Conservation (phyloP, 2,113 vertebrate genomes). For the Charadrius vociferus region DNA sequence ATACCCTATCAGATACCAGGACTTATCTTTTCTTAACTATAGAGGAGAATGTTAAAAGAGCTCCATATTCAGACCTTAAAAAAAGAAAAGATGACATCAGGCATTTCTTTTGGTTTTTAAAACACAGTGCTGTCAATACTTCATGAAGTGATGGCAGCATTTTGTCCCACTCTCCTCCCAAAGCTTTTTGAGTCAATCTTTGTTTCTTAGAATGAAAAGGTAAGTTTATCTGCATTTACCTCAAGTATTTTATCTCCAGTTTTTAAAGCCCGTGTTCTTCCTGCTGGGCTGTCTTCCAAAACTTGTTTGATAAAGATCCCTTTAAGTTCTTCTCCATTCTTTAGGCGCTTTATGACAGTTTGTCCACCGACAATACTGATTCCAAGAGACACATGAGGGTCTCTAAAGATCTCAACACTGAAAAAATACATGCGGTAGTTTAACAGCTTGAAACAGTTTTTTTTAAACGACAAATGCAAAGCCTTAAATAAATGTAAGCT, state of each 20-base stretch:
- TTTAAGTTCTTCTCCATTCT: slow-evolving; percentile 95
- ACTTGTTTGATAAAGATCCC: slow-evolving; percentile 99
- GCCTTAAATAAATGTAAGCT: background rate
- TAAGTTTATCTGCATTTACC: slow-evolving; percentile 75
- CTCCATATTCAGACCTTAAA: background rate
- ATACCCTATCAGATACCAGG: background rate
- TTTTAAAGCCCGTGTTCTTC: slow-evolving; percentile 84
- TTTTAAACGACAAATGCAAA: background rate
- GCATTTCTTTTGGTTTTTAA: background rate
- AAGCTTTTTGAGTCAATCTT: background rate
- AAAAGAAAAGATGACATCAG: background rate
- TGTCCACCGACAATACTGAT: slow-evolving; percentile 98
- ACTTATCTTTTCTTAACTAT: background rate
- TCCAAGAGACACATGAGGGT: slow-evolving; percentile 86
- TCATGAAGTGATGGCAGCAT: background rate
- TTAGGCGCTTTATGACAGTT: slow-evolving; percentile 91
- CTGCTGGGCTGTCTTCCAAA: slow-evolving; percentile 88
- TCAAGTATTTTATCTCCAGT: slow-evolving; percentile 98
- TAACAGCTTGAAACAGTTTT: slow-evolving; percentile 20
- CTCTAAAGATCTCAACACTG: slow-evolving; percentile 91
- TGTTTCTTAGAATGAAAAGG: slow-evolving; percentile 1
- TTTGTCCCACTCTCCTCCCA: background rate
- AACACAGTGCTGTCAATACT: background rate
- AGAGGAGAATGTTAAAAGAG: background rate
- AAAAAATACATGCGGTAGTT: background rate